Evolutionary conservation across 2,797 vertebrate genomes (phyloP).

Genomic region (Fringilla coelebs): DNA sequence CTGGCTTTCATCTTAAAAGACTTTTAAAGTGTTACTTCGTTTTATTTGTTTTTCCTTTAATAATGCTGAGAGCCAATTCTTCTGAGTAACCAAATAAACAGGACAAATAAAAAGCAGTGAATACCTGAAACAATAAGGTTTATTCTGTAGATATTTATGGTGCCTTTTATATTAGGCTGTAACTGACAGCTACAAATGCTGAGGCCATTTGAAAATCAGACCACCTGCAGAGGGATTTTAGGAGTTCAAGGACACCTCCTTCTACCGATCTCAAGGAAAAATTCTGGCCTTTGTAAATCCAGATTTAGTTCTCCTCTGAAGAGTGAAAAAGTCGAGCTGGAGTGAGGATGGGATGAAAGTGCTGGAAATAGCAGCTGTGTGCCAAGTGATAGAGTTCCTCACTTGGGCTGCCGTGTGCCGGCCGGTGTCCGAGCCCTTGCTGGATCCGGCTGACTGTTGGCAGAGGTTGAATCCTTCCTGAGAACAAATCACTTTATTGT

Average conservation of each 20-base stretch:
- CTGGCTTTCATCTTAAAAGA: not conserved
- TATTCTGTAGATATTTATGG: not conserved
- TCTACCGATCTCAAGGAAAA: not conserved
- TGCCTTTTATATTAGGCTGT: not conserved
- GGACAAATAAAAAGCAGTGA: not conserved
- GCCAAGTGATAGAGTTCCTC: conserved; percentile 47
- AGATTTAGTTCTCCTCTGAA: not conserved
- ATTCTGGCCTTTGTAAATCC: not conserved
- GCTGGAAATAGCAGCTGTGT: conserved; percentile 32
- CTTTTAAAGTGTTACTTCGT: not conserved
- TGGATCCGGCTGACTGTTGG: conserved; percentile 50
- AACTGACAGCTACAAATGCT: not conserved
- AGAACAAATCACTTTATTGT: conserved; percentile 63
- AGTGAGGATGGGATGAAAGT: not conserved
- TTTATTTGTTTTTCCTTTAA: not conserved
- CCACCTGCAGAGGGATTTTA: not conserved
- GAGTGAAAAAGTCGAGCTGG: not conserved
- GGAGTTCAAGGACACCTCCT: not conserved
- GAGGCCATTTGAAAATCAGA: not conserved
- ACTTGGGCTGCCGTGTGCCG: not conserved
- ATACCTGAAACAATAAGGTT: not conserved
- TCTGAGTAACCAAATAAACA: not conserved
- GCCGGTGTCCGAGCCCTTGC: not conserved
- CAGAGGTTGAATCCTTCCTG: conserved; percentile 31
- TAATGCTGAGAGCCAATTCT: not conserved